A percentile compares a stretch with the other conserved stretches of the same genome.
Conservation (phyloP, 2,888 invertebrate species). For the Keiferia lycopersicella region DNA sequence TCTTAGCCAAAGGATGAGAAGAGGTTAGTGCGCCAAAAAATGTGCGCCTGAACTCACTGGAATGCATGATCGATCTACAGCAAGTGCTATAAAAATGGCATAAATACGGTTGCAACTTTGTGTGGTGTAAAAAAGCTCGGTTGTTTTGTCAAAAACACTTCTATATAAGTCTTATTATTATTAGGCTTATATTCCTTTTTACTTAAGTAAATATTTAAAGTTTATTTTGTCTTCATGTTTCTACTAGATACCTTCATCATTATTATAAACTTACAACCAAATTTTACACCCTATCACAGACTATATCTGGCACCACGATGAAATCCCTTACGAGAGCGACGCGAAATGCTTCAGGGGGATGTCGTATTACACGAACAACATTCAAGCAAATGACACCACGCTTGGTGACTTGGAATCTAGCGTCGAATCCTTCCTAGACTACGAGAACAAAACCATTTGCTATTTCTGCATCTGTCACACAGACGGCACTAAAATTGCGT, state of each 20-base stretch:
- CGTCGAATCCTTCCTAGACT: conserved; percentile 54
- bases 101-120: not conserved
- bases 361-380: conserved; percentile 65
- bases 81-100: not conserved
- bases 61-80: not conserved
- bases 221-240: too few species aligned
- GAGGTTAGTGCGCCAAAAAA: conserved; percentile 51
- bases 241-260: not conserved
- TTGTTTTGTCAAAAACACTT: too few species aligned
- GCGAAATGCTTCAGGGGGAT: conserved; percentile 57
- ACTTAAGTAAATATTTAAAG: too few species aligned
- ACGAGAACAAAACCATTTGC: conserved; percentile 47
- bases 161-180: too few species aligned
- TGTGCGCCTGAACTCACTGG: conserved; percentile 42
- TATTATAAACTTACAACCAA: not conserved
- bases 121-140: not conserved
- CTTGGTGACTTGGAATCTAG: conserved; percentile 48
- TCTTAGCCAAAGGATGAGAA: conserved; percentile 46
- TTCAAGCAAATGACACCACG: conserved; percentile 54
- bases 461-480: conserved; percentile 62
- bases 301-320: conserved; percentile 70
- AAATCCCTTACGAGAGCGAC: conserved; percentile 60
- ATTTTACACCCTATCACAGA: conserved; percentile 42
- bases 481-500: conserved; percentile 44
- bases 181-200: too few species aligned